Conservation (phyloP, 2,888 invertebrate species). For the Leucophenga montana region DNA sequence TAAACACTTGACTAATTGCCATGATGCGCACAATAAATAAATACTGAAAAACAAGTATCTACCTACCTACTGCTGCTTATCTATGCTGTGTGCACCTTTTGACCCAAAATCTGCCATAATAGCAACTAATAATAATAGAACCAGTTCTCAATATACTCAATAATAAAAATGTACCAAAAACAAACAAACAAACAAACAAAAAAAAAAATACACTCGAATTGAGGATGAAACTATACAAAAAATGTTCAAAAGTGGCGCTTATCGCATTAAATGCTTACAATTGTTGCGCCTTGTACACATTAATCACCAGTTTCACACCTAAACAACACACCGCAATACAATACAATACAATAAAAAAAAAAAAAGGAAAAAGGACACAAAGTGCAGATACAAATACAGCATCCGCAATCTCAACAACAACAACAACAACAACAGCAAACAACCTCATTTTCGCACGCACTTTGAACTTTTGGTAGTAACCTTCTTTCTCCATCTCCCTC, state of each 20-base stretch:
- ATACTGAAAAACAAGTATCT: neutral
- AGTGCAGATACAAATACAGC: too few relatives aligned
- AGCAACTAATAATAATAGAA: too few relatives aligned
- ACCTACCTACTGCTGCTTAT: constrained; percentile 30
- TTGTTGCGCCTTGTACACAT: constrained; percentile 42
- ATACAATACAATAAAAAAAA: too few relatives aligned
- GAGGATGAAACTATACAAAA: constrained; percentile 1
- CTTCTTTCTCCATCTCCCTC: neutral
- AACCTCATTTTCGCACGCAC: constrained; percentile 66
- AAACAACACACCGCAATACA: constrained; percentile 52
- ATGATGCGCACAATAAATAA: neutral
- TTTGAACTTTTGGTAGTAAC: constrained; percentile 56
- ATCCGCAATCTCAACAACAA: neutral
- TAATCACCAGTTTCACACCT: constrained; percentile 57
- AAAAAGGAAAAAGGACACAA: too few relatives aligned
- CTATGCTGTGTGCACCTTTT: constrained; percentile 45
- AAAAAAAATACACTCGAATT: neutral
- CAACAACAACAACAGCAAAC: constrained; percentile 43
- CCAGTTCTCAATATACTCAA: too few relatives aligned
- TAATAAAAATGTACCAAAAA: too few relatives aligned
- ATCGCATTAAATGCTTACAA: constrained; percentile 54
- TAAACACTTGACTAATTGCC: constrained; percentile 66
- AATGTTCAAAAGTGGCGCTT: constrained; percentile 51
- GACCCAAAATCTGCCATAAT: constrained; percentile 48
- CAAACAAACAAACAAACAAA: neutral